phyloP scores from a whole-genome alignment of 2,113 vertebrate genomes.

The Serilophus lunatus region DNA sequence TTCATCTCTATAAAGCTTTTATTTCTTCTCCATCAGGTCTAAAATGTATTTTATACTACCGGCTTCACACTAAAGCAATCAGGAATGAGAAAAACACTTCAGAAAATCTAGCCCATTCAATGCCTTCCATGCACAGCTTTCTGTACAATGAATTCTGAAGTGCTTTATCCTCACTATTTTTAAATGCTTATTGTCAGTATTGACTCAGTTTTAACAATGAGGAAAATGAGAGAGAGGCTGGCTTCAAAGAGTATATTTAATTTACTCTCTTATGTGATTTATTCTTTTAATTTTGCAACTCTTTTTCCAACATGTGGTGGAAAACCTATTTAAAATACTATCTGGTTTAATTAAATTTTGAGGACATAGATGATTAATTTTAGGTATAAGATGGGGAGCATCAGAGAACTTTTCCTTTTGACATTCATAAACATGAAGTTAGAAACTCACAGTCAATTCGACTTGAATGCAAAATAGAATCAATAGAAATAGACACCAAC shows the following conservation, averaged over 20 bases:
- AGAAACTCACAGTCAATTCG: neutral
- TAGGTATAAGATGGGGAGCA: slow-evolving; percentile 15
- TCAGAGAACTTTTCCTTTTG: slow-evolving; percentile 20
- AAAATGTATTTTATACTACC: neutral
- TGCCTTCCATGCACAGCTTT: neutral
- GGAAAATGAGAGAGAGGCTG: neutral
- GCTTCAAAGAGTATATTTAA: slow-evolving; percentile 19
- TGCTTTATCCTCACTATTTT: neutral
- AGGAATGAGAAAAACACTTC: neutral
- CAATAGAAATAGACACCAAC: neutral
- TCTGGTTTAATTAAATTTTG: slow-evolving; percentile 58
- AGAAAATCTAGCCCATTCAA: neutral
- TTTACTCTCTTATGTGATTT: slow-evolving; percentile 44
- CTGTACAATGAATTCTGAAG: neutral
- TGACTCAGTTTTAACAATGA: slow-evolving; percentile 21
- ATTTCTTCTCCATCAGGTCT: neutral
- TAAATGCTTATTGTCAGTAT: neutral
- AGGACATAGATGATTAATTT: slow-evolving; percentile 29
- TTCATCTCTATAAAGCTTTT: neutral
- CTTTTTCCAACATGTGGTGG: slow-evolving; percentile 38
- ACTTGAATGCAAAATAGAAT: neutral
- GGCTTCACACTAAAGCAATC: neutral
- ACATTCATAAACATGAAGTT: neutral
- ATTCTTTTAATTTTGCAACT: slow-evolving; percentile 52
- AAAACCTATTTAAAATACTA: slow-evolving; percentile 45